Conservation (phyloP, 2,888 invertebrate genomes). For the Cataglyphis livida region DNA sequence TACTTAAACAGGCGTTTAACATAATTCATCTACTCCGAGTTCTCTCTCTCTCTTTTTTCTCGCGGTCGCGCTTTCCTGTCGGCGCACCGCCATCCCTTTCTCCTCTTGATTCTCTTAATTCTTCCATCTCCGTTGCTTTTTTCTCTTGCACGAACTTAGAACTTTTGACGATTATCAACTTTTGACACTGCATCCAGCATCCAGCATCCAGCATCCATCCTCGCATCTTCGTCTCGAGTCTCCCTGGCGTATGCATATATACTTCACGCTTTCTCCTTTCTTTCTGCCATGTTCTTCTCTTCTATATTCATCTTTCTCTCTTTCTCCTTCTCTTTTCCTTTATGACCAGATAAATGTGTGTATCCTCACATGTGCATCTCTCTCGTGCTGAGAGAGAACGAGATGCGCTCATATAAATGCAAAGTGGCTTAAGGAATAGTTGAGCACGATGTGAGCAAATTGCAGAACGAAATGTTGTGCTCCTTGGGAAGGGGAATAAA, state of each 20-base stretch:
- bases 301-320: slow-evolving; percentile 22
- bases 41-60: slow-evolving; percentile 20
- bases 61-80: slow-evolving; percentile 41
- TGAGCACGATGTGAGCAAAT: slow-evolving; percentile 57
- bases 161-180: slow-evolving; percentile 19
- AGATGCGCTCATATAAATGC: slow-evolving; percentile 75
- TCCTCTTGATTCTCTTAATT: slow-evolving; percentile 43
- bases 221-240: not conserved
- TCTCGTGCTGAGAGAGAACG: slow-evolving; percentile 44
- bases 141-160: not conserved
- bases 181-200: not conserved
- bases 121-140: slow-evolving; percentile 11
- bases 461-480: slow-evolving; percentile 55
- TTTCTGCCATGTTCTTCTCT: slow-evolving; percentile 20
- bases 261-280: not conserved
- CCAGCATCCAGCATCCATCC: not conserved
- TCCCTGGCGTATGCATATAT: slow-evolving; percentile 8
- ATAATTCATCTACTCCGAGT: slow-evolving; percentile 82
- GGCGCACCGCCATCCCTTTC: slow-evolving; percentile 31
- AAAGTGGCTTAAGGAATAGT: slow-evolving; percentile 71
- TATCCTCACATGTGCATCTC: slow-evolving; percentile 37
- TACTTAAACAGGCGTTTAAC: slow-evolving; percentile 85
- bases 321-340: slow-evolving; percentile 13
- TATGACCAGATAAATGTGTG: slow-evolving; percentile 46
- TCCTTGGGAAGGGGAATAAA: slow-evolving; percentile 41